A percentile compares a stretch with the other conserved stretches of the same genome.
Conservation (phyloP, 2,113 vertebrate genomes). For the Hipposideros armiger region DNA sequence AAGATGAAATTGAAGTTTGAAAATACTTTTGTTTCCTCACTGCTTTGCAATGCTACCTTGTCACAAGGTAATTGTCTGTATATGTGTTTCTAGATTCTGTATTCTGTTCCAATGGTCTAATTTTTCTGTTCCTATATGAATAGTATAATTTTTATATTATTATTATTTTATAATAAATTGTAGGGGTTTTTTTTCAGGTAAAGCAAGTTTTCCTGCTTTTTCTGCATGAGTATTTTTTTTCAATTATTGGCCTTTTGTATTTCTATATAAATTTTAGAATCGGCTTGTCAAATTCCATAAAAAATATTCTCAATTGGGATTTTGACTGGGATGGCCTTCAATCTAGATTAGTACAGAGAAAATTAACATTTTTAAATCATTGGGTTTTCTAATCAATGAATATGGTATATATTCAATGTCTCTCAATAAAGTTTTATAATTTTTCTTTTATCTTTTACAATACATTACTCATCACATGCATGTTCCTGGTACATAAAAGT, state of each 20-base stretch:
- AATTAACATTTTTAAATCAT: conserved; percentile 1
- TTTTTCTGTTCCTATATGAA: background rate
- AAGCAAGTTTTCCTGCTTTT: background rate
- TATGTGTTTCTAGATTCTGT: background rate
- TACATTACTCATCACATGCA: background rate
- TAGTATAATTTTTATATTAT: background rate
- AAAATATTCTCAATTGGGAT: background rate
- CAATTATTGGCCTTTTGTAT: background rate
- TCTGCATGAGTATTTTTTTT: background rate
- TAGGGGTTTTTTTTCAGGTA: background rate
- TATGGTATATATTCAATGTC: background rate
- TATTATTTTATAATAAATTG: background rate
- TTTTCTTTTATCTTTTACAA: background rate
- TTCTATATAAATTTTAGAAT: conserved; percentile 22
- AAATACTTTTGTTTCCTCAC: background rate
- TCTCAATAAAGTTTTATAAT: background rate
- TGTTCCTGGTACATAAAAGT: background rate
- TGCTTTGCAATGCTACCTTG: background rate
- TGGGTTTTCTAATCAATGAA: background rate
- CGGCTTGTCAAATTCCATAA: background rate
- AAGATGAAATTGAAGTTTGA: background rate
- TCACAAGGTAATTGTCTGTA: background rate
- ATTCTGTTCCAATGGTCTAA: background rate
- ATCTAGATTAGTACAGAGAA: background rate
- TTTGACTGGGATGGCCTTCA: background rate